Evolutionary conservation across 2,113 vertebrate genomes (phyloP).

Genomic region (Damaliscus lunatus): DNA sequence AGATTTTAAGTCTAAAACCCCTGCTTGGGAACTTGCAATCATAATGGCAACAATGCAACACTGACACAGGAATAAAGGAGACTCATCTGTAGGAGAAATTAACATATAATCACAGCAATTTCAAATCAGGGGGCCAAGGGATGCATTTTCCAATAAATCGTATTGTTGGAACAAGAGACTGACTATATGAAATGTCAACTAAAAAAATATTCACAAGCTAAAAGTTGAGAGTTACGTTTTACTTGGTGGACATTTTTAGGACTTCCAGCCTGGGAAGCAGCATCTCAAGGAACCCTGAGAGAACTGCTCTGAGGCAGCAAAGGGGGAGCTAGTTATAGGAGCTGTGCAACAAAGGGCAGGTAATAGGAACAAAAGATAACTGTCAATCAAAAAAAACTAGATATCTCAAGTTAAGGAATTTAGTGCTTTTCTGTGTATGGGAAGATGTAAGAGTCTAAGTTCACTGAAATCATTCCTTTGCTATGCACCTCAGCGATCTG

Average conservation of each 20-base stretch:
- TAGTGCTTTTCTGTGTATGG: neutral
- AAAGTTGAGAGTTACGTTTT: neutral
- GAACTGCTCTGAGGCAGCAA: neutral
- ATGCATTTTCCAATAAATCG: neutral
- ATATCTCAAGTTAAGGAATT: neutral
- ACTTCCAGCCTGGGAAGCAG: neutral
- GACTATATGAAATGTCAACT: neutral
- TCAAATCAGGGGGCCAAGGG: neutral
- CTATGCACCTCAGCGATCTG: neutral
- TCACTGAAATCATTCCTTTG: neutral
- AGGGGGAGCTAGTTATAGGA: neutral
- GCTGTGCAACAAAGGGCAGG: neutral
- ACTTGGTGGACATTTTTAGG: neutral
- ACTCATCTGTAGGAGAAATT: neutral
- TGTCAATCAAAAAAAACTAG: neutral
- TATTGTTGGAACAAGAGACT: neutral
- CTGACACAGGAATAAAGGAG: neutral
- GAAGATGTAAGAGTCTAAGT: neutral
- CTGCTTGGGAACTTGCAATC: neutral
- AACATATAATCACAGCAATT: neutral
- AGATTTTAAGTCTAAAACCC: neutral
- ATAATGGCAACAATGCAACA: neutral
- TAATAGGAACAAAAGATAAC: neutral
- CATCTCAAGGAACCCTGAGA: neutral
- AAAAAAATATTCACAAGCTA: neutral